A percentile compares a stretch with the other conserved stretches of the same genome.
Conservation (phyloP, 1,140 invertebrate genomes). For the Scaptomyza montana region DNA sequence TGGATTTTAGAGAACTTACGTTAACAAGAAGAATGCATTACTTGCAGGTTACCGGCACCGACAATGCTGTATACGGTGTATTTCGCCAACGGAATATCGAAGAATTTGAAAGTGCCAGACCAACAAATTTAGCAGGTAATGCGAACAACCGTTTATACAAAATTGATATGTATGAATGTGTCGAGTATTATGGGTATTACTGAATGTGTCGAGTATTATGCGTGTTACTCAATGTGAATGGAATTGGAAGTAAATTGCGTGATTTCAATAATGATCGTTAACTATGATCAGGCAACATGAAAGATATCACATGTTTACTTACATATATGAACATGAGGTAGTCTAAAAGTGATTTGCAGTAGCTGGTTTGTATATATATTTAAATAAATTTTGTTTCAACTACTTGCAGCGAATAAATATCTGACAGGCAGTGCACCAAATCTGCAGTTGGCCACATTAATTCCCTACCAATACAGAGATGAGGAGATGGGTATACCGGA, state of each 20-base stretch:
- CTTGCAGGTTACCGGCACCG: conserved; percentile 71
- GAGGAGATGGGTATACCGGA: conserved; percentile 15
- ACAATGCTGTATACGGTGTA: conserved; percentile 73
- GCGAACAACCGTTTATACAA: conserved; percentile 7
- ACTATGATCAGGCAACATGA: neutral
- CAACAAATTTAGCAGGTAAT: conserved; percentile 61
- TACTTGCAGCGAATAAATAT: conserved; percentile 45
- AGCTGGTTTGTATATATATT: neutral
- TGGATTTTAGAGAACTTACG: conserved; percentile 15
- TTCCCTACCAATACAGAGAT: conserved; percentile 17
- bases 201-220: conserved; percentile 16
- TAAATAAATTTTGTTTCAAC: neutral
- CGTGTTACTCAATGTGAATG: conserved; percentile 34
- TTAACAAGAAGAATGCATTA: conserved; percentile 47
- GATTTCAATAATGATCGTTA: neutral
- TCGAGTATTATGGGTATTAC: conserved; percentile 6
- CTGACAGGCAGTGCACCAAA: conserved; percentile 64
- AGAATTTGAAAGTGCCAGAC: conserved; percentile 70
- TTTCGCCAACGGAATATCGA: conserved; percentile 75
- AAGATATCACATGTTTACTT: neutral
- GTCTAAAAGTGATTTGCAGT: too few species aligned
- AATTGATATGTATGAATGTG: neutral
- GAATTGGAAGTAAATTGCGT: conserved; percentile 23
- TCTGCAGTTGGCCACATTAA: conserved; percentile 32
- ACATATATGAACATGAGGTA: neutral